Percentiles rank a stretch among this genome's conserved stretches.
Evolutionary conservation across 2,888 invertebrate species (phyloP).

Genomic region (Epinotia bilunana): DNA sequence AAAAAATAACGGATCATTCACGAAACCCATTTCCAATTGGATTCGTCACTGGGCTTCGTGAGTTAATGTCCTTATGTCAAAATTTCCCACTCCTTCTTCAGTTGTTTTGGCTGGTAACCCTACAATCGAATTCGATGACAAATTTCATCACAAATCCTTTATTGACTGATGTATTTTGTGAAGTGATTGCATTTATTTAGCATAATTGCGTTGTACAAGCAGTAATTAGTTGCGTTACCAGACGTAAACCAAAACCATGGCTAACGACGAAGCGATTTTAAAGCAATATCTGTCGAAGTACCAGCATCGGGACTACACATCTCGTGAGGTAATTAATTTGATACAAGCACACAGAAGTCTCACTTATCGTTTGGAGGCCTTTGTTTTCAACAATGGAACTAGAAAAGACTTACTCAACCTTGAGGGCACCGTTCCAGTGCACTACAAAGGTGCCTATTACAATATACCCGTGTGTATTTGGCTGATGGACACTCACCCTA

Average conservation of each 20-base stretch:
- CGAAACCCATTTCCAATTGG: not conserved
- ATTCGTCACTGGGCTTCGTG: not conserved
- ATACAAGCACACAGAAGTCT: constrained; percentile 78
- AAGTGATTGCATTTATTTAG: constrained; percentile 31
- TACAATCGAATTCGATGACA: constrained; percentile 39
- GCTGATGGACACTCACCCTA: constrained; percentile 98
- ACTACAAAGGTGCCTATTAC: constrained; percentile 94
- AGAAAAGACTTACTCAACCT: constrained; percentile 92
- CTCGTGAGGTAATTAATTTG: constrained; percentile 76
- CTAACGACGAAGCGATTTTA: constrained; percentile 73
- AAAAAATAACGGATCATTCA: no score
- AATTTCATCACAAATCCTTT: constrained; percentile 42
- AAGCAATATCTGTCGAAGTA: constrained; percentile 77
- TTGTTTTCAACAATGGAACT: constrained; percentile 95
- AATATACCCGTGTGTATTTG: constrained; percentile 99
- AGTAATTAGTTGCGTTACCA: constrained; percentile 12
- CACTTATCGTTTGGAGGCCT: constrained; percentile 77
- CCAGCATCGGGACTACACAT: constrained; percentile 76
- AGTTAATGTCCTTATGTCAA: constrained; percentile 27
- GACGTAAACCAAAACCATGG: constrained; percentile 59
- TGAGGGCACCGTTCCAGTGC: constrained; percentile 96
- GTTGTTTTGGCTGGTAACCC: constrained; percentile 27
- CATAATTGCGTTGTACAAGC: constrained; percentile 25
- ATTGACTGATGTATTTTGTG: constrained; percentile 42
- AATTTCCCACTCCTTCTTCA: not conserved